phyloP scores from a whole-genome alignment of 2,113 vertebrate genomes.

The Cephalophus harveyi region DNA sequence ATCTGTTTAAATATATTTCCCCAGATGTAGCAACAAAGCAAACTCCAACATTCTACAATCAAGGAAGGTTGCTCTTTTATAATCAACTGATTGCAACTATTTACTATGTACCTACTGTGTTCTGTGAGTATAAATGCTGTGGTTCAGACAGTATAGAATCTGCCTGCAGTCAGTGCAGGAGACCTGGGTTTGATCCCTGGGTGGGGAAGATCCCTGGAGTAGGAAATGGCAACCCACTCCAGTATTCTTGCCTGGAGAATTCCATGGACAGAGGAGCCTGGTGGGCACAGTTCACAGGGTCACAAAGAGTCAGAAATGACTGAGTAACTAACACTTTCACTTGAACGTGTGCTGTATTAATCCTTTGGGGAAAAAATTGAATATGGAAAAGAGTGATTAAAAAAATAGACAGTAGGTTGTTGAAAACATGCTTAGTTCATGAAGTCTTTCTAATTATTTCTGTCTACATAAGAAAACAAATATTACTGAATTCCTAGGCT shows the following conservation, averaged over 20 bases:
- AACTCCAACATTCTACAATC: not conserved
- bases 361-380: not conserved
- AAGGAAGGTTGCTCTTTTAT: not conserved
- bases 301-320: not conserved
- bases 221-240: not conserved
- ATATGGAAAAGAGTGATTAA: not conserved
- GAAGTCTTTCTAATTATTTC: not conserved
- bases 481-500: not conserved
- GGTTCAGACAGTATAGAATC: not conserved
- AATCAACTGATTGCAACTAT: not conserved
- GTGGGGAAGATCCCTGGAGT: not conserved
- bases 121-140: not conserved
- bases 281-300: accelerated
- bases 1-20: not conserved
- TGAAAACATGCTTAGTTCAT: not conserved
- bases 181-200: not conserved
- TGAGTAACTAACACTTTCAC: not conserved
- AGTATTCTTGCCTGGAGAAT: not conserved
- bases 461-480: not conserved
- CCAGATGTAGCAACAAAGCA: not conserved
- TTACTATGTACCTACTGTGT: not conserved
- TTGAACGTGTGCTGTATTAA: not conserved
- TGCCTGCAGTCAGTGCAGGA: not conserved
- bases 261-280: not conserved
- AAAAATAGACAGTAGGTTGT: not conserved